Conservation (phyloP, 2,797 vertebrate species). For the Brachyrhaphis roseni region DNA sequence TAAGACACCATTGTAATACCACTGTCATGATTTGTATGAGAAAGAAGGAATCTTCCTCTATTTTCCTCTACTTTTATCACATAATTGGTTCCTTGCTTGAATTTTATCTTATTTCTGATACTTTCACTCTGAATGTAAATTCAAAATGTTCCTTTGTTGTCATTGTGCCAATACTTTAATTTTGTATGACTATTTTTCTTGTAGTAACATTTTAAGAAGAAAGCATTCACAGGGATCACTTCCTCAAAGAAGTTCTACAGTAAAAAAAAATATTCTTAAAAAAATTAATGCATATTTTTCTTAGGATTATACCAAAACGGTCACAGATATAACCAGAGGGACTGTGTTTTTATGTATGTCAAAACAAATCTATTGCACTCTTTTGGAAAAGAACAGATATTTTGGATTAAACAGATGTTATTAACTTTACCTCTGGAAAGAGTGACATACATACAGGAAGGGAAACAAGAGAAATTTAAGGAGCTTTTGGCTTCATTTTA, state of each 20-base stretch:
- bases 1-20: neutral
- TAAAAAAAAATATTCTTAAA: too few species aligned
- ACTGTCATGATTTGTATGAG: neutral
- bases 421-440: too few species aligned
- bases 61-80: neutral
- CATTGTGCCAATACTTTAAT: constrained; percentile 13
- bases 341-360: too few species aligned
- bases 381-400: too few species aligned
- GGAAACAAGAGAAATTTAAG: too few species aligned
- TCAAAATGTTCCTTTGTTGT: neutral
- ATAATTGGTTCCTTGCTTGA: constrained; percentile 1
- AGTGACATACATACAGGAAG: too few species aligned
- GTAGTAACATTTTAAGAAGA: constrained; percentile 39
- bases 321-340: too few species aligned
- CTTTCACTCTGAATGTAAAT: neutral
- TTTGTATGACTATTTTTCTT: constrained; percentile 6
- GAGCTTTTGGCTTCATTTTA: too few species aligned
- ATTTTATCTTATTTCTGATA: constrained; percentile 4
- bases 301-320: too few species aligned
- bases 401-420: too few species aligned
- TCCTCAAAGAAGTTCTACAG: constrained; percentile 28
- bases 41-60: neutral
- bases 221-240: constrained; percentile 22
- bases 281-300: too few species aligned
- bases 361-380: too few species aligned